Base-by-base conservation (phyloP, 2,888 invertebrate genomes). In the Cheilosia vernalis region DNA sequence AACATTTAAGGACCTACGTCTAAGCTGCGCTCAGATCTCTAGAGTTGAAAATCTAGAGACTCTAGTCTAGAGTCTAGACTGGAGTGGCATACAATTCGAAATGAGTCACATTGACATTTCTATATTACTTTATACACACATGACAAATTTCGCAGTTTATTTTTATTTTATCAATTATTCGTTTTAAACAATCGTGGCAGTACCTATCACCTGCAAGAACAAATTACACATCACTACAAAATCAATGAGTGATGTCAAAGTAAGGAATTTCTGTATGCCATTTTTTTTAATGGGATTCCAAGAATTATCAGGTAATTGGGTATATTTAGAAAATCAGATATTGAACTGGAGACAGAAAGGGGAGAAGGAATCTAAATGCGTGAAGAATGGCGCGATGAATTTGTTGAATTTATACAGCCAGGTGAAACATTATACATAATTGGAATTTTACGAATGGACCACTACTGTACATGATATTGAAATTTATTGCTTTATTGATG, bases 231-330 rank as follows among this genome's bases (percentile, higher is more conserved):
- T 58, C 64, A n/a, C 60, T 55, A 69, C 44, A 42, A 79, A 66
- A 51, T 72, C 77, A 21, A 77, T 66, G 66, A 67, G 51, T 74
- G 74, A 67, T 74, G 67, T 74, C 80, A 67, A 73, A 47, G 37
- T 27, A 47, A 47, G 19, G 49, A 42, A 30, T 74, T 63, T 64
- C n/a, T 53, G n/a, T 42, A 9, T 49, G 21, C 24, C 19, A n/a
- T 37, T 63, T 42, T 30, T 24, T 56, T 17, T 66, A 40, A 47
- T 49, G 58, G 66, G 72, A 61, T 82, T 78, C 77, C 66, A 55
- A 72, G 82, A 82, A 82, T 21, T 55, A 10, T 9, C 61, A 82
- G 82, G 78, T 82, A 82, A 72, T 72, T 82, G 70, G 60, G 47
- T 78, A 69, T 64, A 61, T 72, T 72, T 72, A 72, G 82, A 78